Evolutionary conservation across 1,140 invertebrate species (phyloP).

Genomic region (Caerostris extrusa): DNA sequence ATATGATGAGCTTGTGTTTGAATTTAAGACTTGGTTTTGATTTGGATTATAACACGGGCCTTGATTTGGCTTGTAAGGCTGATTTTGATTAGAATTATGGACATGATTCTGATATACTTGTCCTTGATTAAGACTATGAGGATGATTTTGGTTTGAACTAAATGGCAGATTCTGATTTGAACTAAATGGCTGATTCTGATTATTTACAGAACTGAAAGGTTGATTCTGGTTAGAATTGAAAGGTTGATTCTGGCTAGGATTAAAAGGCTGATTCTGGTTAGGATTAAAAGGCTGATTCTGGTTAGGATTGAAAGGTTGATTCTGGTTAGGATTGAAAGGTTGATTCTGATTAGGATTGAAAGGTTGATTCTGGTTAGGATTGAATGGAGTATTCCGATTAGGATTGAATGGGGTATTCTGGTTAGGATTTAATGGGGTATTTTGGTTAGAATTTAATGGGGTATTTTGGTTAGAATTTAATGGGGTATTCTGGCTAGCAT

Average conservation of each 20-base stretch:
- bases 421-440: not conserved
- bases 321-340: not conserved
- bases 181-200: not conserved
- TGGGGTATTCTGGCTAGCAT: not conserved
- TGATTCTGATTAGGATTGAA: slow-evolving; percentile 23
- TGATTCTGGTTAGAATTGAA: not conserved
- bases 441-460: not conserved
- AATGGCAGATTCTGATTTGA: not conserved
- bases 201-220: not conserved
- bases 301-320: not conserved
- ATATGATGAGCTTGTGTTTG: not conserved
- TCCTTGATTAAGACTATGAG: not conserved
- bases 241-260: not conserved
- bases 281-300: slow-evolving; percentile 4
- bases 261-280: not conserved
- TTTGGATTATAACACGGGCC: not conserved
- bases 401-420: not conserved
- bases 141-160: not conserved
- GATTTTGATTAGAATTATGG: not conserved
- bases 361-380: not conserved
- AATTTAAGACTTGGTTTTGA: not conserved
- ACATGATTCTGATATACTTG: slow-evolving; percentile 1
- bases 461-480: slow-evolving; percentile 22
- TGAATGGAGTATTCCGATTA: not conserved
- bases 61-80: not conserved